Evolutionary conservation across 2,797 vertebrate species (phyloP), one percentile per base, ranked within the genome.

Genomic region (Poecilia picta): DNA sequence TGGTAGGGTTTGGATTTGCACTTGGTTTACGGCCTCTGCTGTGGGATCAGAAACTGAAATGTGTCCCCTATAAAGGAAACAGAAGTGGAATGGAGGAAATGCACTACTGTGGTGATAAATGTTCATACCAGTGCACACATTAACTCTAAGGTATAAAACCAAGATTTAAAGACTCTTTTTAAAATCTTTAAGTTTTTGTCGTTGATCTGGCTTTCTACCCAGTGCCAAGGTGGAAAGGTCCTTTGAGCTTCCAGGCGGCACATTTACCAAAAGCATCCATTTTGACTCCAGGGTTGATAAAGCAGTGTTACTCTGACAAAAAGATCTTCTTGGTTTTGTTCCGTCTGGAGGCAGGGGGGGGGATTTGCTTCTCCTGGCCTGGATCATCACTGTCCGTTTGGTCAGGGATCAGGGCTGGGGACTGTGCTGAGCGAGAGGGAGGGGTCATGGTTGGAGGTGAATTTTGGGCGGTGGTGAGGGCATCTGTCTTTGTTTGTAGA

Each of bases 291-390:
- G 83, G 88, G 82, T 79, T 46, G 33, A 81, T 85, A 85, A 90
- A 89, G 84, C 79, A 83, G 83, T 74, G 78, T 92, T 95, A 96
- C 86, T 95, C 93, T 18, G 83, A 87, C 82, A 91, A 93, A 0
- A 89, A 93, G 68, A 90, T 84, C 92, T 96, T 97, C 84, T 94
- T 94, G 86, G 94, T 92, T 91, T 97, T 97, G 80, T 89, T 94
- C 92, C 97, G 96, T 91, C 95, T 95, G 90, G 92, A 93, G 83
- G 92, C 31, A 73, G 89, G 83, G 72, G 87, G 81, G 57, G 92
- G 94, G 83, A 90, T 88, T 81, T 91, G 90, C 86, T 85, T 96
- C 90, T 96, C 96, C 31, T 94, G 96, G 92, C 85, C 90, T 43
- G 92, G 93, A 68, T 84, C 90, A 84, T 89, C 85, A 80, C 81